Evolutionary conservation across 92 coral and sea anemone species (phyloP), one percentile per base, ranked within the genome.

Genomic region (Paramuricea clavata): DNA sequence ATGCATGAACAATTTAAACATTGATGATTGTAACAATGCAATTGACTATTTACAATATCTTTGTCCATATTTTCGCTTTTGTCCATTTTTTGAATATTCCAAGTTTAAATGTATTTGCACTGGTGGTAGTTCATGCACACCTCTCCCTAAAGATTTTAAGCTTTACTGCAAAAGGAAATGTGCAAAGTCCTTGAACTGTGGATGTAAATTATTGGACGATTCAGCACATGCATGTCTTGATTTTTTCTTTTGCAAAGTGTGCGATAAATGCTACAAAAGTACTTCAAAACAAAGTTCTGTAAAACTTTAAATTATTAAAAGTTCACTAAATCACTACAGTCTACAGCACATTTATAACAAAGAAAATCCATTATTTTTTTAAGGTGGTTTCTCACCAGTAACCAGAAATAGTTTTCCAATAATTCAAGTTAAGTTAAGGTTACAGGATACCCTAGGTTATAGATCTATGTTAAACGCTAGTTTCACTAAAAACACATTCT

Each of bases 61-160:
- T 13, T 67, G 74, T 67, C 74, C 74, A 22, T 67, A 22, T 67
- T 67, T 67, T 32, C 35, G 74, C 36, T 67, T n/a, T 28, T 67
- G 74, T 30, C 74, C 74, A 67, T 5, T 13, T 3, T 28, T 30
- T 22, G 35, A 32, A 67, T 67, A 67, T 26, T 23, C 74, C 5
- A 67, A 67, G 36, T 67, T 67, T 15, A 67, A 32, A 28, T 67
- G 74, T 67, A 13, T 67, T 13, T 67, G 35, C 35, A 19, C 67
- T 57, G 67, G 67, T 57, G 67, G 12, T 19, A 57, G 28, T 26
- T 26, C 67, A 57, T 57, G 67, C 28, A 26, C 25, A 57, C 67
- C 67, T 26, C 6, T 26, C 5, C 4, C 25, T 16, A 26, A 19
- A 19, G 67, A 57, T 57, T 57, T n/a, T 3, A 19, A 5, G 67